phyloP scores from a whole-genome alignment of 1,140 invertebrate species.

The Leptinotarsa defecta region DNA sequence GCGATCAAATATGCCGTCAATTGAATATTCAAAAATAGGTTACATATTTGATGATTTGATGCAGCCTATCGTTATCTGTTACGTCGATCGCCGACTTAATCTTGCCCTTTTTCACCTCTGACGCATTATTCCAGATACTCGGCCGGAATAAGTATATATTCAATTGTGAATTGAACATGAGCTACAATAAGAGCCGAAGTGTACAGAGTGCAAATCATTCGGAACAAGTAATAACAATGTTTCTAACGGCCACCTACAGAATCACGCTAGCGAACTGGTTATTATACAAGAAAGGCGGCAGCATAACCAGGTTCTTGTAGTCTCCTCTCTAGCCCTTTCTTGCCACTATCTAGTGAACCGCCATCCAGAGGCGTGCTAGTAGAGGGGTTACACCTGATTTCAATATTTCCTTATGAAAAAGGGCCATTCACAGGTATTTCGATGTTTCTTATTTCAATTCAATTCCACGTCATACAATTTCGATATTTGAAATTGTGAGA shows the following conservation, averaged over 20 bases:
- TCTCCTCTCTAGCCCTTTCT: conserved; percentile 7
- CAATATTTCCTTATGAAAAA: background rate
- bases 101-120: background rate
- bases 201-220: conserved; percentile 42
- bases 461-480: too few relatives aligned
- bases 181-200: conserved; percentile 20
- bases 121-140: conserved; percentile 3
- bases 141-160: conserved; percentile 24
- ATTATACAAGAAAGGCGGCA: conserved; percentile 37
- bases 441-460: too few relatives aligned
- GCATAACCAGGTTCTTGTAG: conserved; percentile 13
- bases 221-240: conserved; percentile 48
- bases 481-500: too few relatives aligned
- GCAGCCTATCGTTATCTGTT: too few relatives aligned
- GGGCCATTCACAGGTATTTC: too few relatives aligned
- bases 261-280: conserved; percentile 43
- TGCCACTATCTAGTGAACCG: conserved; percentile 21
- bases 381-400: background rate
- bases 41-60: too few relatives aligned
- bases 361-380: conserved; percentile 19
- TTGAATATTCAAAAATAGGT: too few relatives aligned
- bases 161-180: conserved; percentile 27
- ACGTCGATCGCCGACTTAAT: too few relatives aligned
- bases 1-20: too few relatives aligned
- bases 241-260: conserved; percentile 45